A percentile compares a stretch with the other conserved stretches of the same genome.
These are phyloP conservation scores for Agriopis leucophaearia DNA, from an alignment of 2,888 invertebrate species.

Conservation along the genomic window DNA sequence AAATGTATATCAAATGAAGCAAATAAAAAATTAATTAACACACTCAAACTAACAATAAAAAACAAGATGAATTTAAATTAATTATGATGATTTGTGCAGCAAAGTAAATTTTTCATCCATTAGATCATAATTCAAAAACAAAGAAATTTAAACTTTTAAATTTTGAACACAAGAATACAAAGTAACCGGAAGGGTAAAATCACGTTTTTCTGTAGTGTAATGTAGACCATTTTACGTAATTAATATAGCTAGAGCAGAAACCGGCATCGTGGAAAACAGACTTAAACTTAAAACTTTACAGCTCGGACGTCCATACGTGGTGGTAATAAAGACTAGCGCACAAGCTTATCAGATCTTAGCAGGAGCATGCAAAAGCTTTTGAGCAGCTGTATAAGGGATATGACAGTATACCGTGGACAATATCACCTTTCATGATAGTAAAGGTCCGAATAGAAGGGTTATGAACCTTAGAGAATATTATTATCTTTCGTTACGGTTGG, in stretches of 20 bases:
- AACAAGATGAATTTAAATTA: too few relatives aligned
- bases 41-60: too few relatives aligned
- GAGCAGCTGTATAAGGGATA: neutral
- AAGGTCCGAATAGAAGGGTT: too few relatives aligned
- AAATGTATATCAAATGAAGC: too few relatives aligned
- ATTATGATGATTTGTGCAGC: too few relatives aligned
- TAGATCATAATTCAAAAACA: too few relatives aligned
- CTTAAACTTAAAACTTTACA: conserved; percentile 18
- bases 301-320: conserved; percentile 5
- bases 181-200: too few relatives aligned
- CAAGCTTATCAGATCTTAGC: neutral
- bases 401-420: neutral
- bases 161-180: too few relatives aligned
- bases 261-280: neutral
- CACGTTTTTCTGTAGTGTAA: neutral
- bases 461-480: neutral
- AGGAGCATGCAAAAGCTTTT: conserved; percentile 16
- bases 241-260: neutral
- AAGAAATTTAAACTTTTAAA: too few relatives aligned
- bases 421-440: too few relatives aligned
- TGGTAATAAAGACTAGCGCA: conserved; percentile 4
- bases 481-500: neutral
- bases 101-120: too few relatives aligned
- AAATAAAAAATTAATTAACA: too few relatives aligned
- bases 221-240: conserved; percentile 1